A percentile compares a stretch with the other conserved stretches of the same genome.
Conservation (phyloP, 2,797 vertebrate genomes). For the Phoebastria nigripes region DNA sequence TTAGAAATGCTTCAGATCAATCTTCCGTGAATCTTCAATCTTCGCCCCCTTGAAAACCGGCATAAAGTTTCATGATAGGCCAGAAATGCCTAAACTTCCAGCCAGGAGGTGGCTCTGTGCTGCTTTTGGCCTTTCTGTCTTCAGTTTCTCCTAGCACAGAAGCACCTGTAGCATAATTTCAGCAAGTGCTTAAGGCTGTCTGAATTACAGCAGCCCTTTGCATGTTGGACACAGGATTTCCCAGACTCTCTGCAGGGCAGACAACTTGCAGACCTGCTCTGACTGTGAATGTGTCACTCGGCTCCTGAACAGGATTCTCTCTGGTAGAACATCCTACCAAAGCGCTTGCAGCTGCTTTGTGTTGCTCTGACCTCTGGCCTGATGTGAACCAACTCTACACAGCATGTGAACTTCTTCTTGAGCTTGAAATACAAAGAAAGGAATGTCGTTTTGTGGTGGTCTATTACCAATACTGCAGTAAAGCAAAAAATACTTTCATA, state of each 20-base stretch:
- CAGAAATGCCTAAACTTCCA: neutral
- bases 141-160: neutral
- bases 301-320: neutral
- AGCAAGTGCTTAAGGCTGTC: neutral
- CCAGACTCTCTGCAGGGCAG: neutral
- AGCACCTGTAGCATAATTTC: neutral
- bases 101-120: neutral
- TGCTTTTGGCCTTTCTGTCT: neutral
- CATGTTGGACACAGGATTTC: neutral
- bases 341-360: neutral
- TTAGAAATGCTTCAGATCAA: neutral
- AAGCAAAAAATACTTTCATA: neutral
- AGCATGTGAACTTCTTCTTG: neutral
- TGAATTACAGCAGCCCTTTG: neutral
- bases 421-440: neutral
- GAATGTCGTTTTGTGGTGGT: neutral
- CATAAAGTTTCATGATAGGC: neutral
- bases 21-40: neutral
- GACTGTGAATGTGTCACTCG: rapidly evolving
- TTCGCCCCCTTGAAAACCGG: neutral
- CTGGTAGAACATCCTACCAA: neutral
- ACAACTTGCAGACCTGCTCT: neutral
- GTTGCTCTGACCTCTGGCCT: neutral
- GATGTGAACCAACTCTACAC: neutral
- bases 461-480: neutral